These are phyloP conservation scores for Myiotriccus ornatus DNA, from an alignment of 2,797 vertebrate genomes.

Conservation along the genomic window DNA sequence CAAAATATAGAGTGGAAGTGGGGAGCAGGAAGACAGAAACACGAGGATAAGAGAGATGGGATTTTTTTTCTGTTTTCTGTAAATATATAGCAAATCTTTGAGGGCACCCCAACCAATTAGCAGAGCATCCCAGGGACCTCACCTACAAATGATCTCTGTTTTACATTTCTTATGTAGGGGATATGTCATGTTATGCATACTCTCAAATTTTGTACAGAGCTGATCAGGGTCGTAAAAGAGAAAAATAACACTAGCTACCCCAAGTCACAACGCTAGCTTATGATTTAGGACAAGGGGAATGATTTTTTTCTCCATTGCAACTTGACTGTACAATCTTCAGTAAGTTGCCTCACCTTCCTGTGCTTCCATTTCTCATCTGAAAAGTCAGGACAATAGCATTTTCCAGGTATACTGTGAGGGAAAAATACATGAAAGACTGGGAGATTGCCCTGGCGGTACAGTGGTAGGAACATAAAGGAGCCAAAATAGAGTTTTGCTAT, in stretches of 20 bases:
- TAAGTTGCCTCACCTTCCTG: conserved; percentile 39
- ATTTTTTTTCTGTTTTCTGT: not conserved
- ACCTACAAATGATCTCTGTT: not conserved
- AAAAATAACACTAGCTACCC: not conserved
- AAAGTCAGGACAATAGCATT: conserved; percentile 51
- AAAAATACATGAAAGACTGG: conserved; percentile 64
- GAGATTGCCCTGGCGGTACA: conserved; percentile 49
- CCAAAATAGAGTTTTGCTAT: conserved; percentile 56
- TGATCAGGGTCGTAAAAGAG: not conserved
- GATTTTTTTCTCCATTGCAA: not conserved
- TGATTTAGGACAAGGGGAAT: not conserved
- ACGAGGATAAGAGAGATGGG: not conserved
- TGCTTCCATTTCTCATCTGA: conserved; percentile 37
- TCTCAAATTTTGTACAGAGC: not conserved
- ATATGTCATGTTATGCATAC: not conserved
- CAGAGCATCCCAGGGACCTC: not conserved
- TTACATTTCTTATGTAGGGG: not conserved
- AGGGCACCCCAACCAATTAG: not conserved
- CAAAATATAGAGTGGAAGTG: not conserved
- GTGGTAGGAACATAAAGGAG: conserved; percentile 47
- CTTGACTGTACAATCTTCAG: conserved; percentile 1
- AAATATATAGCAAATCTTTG: not conserved
- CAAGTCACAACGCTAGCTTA: not conserved
- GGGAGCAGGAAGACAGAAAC: not conserved
- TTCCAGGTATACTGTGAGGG: conserved; percentile 52